A percentile compares a stretch with the other conserved stretches of the same genome.
Conservation (phyloP, 2,113 vertebrate genomes). For the Bos indicus region DNA sequence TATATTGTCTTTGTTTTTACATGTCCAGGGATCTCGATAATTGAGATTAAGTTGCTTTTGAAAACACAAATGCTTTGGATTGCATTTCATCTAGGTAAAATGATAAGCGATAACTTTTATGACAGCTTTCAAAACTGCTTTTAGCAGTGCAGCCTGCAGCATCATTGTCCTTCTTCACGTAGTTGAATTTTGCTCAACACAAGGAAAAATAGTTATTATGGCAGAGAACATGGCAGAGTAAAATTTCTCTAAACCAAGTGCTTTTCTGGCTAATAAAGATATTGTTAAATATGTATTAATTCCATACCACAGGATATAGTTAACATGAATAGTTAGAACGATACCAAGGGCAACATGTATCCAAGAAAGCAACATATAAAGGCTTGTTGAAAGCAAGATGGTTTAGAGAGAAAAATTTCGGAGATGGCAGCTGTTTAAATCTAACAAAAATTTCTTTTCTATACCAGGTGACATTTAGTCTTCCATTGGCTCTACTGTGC, state of each 20-base stretch:
- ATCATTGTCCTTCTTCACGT: background rate
- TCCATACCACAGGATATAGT: constrained; percentile 50
- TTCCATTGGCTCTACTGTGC: constrained; percentile 63
- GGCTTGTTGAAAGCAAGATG: constrained; percentile 67
- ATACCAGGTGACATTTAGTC: constrained; percentile 65
- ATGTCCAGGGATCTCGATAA: background rate
- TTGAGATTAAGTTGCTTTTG: background rate
- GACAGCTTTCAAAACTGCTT: constrained; percentile 16
- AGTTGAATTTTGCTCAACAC: constrained; percentile 23
- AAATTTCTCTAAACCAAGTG: constrained; percentile 38
- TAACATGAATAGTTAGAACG: constrained; percentile 37
- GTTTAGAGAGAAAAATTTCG: constrained; percentile 73
- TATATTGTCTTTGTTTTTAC: constrained; percentile 33
- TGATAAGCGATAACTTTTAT: background rate
- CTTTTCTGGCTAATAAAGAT: constrained; percentile 1
- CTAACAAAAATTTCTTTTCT: constrained; percentile 71
- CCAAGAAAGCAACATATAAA: constrained; percentile 39
- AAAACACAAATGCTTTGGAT: background rate
- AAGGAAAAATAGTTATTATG: constrained; percentile 18
- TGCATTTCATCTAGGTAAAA: constrained; percentile 27
- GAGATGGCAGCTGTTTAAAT: constrained; percentile 75
- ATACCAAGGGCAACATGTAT: background rate
- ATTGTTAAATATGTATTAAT: constrained; percentile 36
- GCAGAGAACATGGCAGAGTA: background rate
- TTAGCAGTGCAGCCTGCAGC: background rate